These are phyloP conservation scores for Oreochromis grahami DNA, from an alignment of 2,797 vertebrate genomes.

Conservation along the genomic window DNA sequence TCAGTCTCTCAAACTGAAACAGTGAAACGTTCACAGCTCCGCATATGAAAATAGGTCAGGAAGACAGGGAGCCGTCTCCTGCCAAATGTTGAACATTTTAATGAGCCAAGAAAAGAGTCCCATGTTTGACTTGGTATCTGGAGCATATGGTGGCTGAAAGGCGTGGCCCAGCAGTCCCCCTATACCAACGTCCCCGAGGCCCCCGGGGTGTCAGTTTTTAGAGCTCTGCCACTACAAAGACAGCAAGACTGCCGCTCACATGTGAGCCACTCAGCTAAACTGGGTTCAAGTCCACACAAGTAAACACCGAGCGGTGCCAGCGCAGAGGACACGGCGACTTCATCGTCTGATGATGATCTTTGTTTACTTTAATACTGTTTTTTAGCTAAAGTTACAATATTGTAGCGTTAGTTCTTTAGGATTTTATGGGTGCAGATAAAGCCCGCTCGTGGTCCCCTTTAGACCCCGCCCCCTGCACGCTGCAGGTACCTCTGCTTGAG, in stretches of 20 bases:
- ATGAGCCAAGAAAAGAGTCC: constrained; percentile 47
- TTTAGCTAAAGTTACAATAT: neutral
- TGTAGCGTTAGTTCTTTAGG: neutral
- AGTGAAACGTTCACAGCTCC: neutral
- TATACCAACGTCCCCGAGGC: neutral
- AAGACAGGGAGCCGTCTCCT: constrained; percentile 18
- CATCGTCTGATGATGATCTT: neutral
- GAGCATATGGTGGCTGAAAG: constrained; percentile 66
- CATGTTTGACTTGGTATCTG: constrained; percentile 62
- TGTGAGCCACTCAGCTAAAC: constrained; percentile 6
- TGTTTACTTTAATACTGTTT: neutral
- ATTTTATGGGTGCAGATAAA: neutral
- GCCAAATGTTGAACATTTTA: constrained; percentile 47
- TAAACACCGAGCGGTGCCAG: constrained; percentile 28
- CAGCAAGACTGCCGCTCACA: constrained; percentile 32
- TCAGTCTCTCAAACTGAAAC: neutral
- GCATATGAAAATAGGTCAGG: constrained; percentile 43
- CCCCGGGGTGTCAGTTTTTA: constrained; percentile 56
- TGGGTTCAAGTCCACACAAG: constrained; percentile 31
- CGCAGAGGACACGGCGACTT: neutral
- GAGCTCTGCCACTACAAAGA: constrained; percentile 55
- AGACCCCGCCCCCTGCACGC: neutral
- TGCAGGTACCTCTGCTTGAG: neutral
- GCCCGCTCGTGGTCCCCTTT: fast-evolving
- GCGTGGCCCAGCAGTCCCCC: constrained; percentile 31